phyloP scores from a whole-genome alignment of 2,113 vertebrate genomes.

The Nipponia nippon region DNA sequence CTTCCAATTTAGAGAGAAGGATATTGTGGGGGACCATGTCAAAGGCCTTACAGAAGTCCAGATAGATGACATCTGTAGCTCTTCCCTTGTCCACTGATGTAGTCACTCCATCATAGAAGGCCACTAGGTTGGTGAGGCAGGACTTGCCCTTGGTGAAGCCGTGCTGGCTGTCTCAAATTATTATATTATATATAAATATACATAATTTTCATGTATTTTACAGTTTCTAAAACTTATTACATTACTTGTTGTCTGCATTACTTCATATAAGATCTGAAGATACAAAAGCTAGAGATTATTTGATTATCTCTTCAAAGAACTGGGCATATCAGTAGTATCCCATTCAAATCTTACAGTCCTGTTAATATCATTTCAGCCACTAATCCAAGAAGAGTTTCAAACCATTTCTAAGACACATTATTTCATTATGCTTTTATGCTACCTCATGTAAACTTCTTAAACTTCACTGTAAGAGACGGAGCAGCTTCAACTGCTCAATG shows the following conservation, averaged over 20 bases:
- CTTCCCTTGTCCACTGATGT: too few species aligned
- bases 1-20: too few species aligned
- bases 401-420: neutral
- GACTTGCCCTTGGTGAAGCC: too few species aligned
- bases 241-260: neutral
- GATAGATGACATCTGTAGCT: too few species aligned
- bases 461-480: neutral
- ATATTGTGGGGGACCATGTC: too few species aligned
- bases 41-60: too few species aligned
- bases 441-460: neutral
- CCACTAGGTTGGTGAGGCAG: too few species aligned
- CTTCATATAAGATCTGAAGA: neutral
- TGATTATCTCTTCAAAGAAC: neutral
- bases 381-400: neutral
- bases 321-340: neutral
- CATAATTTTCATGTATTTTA: neutral
- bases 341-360: neutral
- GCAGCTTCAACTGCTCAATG: neutral
- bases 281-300: neutral
- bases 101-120: too few species aligned
- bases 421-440: neutral
- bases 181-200: too few species aligned
- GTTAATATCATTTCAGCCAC: neutral
- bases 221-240: neutral
- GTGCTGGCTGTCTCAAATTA: too few species aligned